phyloP scores from a whole-genome alignment of 1,140 invertebrate species.

The Thereuonema tuberculata region DNA sequence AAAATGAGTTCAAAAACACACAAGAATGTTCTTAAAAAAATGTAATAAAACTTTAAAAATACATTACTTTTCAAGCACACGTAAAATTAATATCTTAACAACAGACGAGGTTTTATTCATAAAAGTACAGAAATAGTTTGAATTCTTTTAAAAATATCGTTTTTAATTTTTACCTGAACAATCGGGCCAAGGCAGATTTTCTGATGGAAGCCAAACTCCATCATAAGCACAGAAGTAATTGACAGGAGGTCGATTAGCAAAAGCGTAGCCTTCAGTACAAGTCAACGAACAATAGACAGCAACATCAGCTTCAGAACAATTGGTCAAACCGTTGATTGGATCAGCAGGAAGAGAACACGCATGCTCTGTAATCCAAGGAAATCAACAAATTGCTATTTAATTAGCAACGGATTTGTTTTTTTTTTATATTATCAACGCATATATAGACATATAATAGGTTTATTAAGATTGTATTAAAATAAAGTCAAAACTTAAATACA shows the following conservation, averaged over 20 bases:
- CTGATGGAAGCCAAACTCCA: slow-evolving; percentile 33
- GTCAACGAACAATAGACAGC: slow-evolving; percentile 40
- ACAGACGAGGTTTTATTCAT: too few species aligned
- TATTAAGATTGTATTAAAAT: neutral
- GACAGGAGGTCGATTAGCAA: slow-evolving; percentile 36
- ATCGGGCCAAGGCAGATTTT: slow-evolving; percentile 39
- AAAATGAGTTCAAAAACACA: too few species aligned
- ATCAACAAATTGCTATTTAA: neutral
- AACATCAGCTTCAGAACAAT: slow-evolving; percentile 37
- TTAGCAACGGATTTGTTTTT: neutral
- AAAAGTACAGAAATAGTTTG: too few species aligned
- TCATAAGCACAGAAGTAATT: slow-evolving; percentile 38
- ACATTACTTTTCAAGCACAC: too few species aligned
- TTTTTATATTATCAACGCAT: neutral
- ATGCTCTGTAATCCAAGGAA: slow-evolving; percentile 36
- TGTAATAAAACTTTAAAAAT: too few species aligned
- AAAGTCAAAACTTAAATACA: too few species aligned
- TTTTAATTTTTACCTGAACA: slow-evolving; percentile 48
- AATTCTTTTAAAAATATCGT: too few species aligned
- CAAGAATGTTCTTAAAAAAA: too few species aligned
- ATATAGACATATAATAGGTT: neutral
- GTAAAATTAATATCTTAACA: too few species aligned
- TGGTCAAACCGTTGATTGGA: slow-evolving; percentile 40
- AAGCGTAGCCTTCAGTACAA: slow-evolving; percentile 46
- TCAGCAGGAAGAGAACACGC: slow-evolving; percentile 39